Evolutionary conservation across 2,113 vertebrate genomes (phyloP), one percentile per base, ranked within the genome.

Genomic region (Tragulus kanchil): DNA sequence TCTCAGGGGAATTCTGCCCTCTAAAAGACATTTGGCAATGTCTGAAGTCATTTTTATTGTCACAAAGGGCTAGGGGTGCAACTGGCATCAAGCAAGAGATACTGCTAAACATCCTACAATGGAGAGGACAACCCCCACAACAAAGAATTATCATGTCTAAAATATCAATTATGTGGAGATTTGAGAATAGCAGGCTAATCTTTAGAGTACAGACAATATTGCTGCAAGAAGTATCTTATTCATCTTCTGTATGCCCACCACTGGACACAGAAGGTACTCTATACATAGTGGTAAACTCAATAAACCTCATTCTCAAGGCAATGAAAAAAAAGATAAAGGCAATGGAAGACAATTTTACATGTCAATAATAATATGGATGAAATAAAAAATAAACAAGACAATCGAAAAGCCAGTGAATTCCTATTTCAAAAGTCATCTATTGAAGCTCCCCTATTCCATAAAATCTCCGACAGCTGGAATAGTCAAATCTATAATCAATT

Each of bases 11-110:
- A 75, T 67, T 73, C 17, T 71, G 81, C 13, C 67, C 10, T 71
- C 31, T 54, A 36, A 9, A 16, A 42, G 77, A 81, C 42, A 75
- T 67, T 0, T 62, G 62, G 58, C 87, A 79, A 54, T 42, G 45
- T 65, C 87, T 89, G 14, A 82, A 67, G 84, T 42, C 83, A 59
- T 85, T 94, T 90, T 93, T 58, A 82, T 14, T 59, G 13, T 94
- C 16, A 50, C 11, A 36, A 42, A 82, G 45, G 9, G 25, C 10
- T 16, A 9, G 64, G 64, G 23, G 31, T 93, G n/a, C 26, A 71
- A 62, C 17, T 50, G 28, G 31, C 7, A 25, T 79, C 61, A 79
- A 83, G 58, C 16, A 28, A 90, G 58, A 52, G 61, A 93, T 59
- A 62, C 50, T 93, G 9, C 62, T 71, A 16, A 78, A 89, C 3